These are phyloP conservation scores for Allophyes oxyacanthae DNA, from an alignment of 2,888 invertebrate genomes.

Conservation along the genomic window DNA sequence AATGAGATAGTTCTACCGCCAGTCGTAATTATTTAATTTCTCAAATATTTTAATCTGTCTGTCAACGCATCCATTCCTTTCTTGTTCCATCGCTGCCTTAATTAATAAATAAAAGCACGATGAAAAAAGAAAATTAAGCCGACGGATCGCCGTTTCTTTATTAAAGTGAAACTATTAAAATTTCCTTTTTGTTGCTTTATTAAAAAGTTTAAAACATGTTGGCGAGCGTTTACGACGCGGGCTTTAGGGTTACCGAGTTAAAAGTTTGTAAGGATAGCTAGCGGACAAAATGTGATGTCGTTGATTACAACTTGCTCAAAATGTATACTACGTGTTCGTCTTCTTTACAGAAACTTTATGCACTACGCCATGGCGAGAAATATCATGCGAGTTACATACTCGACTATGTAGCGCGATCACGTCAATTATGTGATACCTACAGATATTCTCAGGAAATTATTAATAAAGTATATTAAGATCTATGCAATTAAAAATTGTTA, in stretches of 20 bases:
- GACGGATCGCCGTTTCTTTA: slow-evolving; percentile 68
- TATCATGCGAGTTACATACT: too few relatives aligned
- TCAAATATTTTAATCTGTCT: not conserved
- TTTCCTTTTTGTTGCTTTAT: slow-evolving; percentile 66
- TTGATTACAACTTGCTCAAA: slow-evolving; percentile 20
- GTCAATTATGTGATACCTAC: too few relatives aligned
- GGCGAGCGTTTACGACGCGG: slow-evolving; percentile 44
- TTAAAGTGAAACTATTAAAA: slow-evolving; percentile 80
- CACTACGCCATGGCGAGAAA: too few relatives aligned
- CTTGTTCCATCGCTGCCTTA: slow-evolving; percentile 67
- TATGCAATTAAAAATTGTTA: too few relatives aligned
- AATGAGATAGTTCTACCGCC: too few relatives aligned
- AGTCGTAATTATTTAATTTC: not conserved
- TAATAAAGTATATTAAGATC: too few relatives aligned
- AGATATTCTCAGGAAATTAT: too few relatives aligned
- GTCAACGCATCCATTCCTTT: slow-evolving; percentile 72
- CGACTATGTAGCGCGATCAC: too few relatives aligned
- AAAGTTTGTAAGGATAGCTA: slow-evolving; percentile 42
- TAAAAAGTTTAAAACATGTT: slow-evolving; percentile 65
- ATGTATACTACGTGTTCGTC: not conserved
- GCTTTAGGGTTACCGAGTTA: slow-evolving; percentile 44
- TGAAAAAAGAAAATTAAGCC: slow-evolving; percentile 69
- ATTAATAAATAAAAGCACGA: slow-evolving; percentile 78
- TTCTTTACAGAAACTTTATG: too few relatives aligned
- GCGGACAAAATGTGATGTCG: slow-evolving; percentile 23